Evolutionary conservation across 2,113 vertebrate genomes (phyloP).

Genomic region (Myanophis thanlyinensis): DNA sequence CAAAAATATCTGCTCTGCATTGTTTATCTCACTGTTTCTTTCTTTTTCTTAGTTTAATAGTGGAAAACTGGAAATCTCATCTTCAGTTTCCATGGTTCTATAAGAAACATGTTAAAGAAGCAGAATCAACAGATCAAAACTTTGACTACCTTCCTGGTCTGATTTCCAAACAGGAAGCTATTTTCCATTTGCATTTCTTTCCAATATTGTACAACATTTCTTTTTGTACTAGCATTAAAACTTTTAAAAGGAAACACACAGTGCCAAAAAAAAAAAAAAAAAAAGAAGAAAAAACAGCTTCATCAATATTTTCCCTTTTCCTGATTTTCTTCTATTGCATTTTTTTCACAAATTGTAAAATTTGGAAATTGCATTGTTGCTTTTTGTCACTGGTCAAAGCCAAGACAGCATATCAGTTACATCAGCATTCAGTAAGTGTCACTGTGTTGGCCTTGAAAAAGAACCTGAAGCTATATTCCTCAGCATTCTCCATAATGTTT

Average conservation of each 20-base stretch:
- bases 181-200: constrained; percentile 66
- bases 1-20: not conserved
- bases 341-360: not conserved
- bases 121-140: constrained; percentile 41
- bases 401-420: not conserved
- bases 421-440: not conserved
- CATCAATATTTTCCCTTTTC: constrained; percentile 11
- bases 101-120: constrained; percentile 58
- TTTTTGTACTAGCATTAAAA: constrained; percentile 62
- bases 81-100: not conserved
- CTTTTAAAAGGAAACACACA: constrained; percentile 59
- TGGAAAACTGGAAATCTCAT: constrained; percentile 42
- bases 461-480: not conserved
- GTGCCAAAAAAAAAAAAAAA: constrained; percentile 12
- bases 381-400: constrained; percentile 7
- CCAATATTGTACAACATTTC: constrained; percentile 63
- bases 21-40: constrained; percentile 29
- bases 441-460: not conserved
- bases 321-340: constrained; percentile 12
- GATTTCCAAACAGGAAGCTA: constrained; percentile 50
- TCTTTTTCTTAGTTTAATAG: not conserved
- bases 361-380: not conserved
- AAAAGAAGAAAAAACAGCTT: constrained; percentile 6
- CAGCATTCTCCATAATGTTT: not conserved
- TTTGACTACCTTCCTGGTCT: constrained; percentile 16